A percentile compares a stretch with the other conserved stretches of the same genome.
These are phyloP conservation scores for Prochilodus magdalenae DNA, from an alignment of 2,113 vertebrate species.

Conservation along the genomic window DNA sequence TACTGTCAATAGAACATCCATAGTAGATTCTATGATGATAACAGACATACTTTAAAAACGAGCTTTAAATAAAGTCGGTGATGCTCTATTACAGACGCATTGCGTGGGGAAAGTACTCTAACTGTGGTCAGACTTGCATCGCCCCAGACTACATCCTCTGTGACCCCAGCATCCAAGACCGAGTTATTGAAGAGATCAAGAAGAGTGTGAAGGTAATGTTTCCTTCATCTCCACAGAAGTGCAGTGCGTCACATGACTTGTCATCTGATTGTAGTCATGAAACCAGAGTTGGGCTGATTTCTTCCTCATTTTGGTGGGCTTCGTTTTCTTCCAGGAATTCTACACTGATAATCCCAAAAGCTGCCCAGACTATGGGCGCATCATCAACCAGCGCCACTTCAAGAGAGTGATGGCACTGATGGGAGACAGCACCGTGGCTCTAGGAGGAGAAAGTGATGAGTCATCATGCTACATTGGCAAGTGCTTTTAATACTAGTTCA, in stretches of 20 bases:
- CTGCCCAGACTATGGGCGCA: slow-evolving; percentile 88
- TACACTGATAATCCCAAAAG: slow-evolving; percentile 88
- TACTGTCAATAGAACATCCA: no score
- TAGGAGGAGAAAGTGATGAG: slow-evolving; percentile 87
- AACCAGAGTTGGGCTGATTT: not conserved
- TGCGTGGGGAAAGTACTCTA: slow-evolving; percentile 91
- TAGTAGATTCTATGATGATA: no score
- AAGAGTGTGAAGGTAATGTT: slow-evolving; percentile 81
- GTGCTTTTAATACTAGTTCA: not conserved
- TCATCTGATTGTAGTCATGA: not conserved
- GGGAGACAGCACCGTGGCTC: slow-evolving; percentile 81
- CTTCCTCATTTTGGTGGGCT: not conserved
- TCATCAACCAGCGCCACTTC: slow-evolving; percentile 90
- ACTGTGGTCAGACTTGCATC: slow-evolving; percentile 94
- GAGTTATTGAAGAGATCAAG: slow-evolving; percentile 84
- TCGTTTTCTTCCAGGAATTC: slow-evolving; percentile 81
- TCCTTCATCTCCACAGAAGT: not conserved
- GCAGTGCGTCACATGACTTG: not conserved
- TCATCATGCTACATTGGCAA: slow-evolving; percentile 88
- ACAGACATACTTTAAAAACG: not conserved
- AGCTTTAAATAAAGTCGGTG: not conserved
- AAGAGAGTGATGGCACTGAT: slow-evolving; percentile 82
- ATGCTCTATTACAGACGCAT: slow-evolving; percentile 78
- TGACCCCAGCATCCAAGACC: slow-evolving; percentile 83
- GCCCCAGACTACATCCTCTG: slow-evolving; percentile 95